phyloP scores from a whole-genome alignment of 2,797 vertebrate genomes.

The Heteromormyrus szaboi region DNA sequence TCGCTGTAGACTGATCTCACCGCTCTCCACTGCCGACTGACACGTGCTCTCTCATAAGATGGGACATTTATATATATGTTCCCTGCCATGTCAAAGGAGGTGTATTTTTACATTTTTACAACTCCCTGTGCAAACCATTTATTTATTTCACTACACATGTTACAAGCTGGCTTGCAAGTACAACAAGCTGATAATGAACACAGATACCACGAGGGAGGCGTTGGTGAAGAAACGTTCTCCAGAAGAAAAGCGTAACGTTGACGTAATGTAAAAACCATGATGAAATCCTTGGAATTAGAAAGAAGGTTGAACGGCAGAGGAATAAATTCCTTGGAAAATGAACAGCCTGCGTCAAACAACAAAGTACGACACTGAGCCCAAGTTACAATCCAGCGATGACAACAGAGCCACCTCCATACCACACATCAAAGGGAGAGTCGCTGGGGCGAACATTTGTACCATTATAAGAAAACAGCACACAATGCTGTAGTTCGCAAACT shows the following conservation, averaged over 20 bases:
- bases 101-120: background rate
- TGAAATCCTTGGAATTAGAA: conserved; percentile 68
- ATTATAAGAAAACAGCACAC: conserved; percentile 36
- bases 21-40: background rate
- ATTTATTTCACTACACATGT: no score
- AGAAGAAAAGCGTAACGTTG: conserved; percentile 55
- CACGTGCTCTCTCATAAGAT: background rate
- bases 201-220: background rate
- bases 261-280: conserved; percentile 66
- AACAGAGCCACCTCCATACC: conserved; percentile 53
- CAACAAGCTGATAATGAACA: background rate
- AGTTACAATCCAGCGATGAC: conserved; percentile 52
- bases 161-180: background rate
- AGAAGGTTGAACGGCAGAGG: conserved; percentile 63
- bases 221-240: conserved; percentile 23
- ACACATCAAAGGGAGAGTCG: conserved; percentile 42
- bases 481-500: conserved; percentile 56
- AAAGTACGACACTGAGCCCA: conserved; percentile 50
- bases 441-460: conserved; percentile 44
- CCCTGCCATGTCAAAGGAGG: background rate
- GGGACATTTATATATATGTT: background rate
- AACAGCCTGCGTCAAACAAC: conserved; percentile 40
- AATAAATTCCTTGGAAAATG: conserved; percentile 64
- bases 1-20: background rate
- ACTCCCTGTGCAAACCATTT: background rate